Percentiles rank a stretch among this genome's conserved stretches.
phyloP scores from a whole-genome alignment of 2,113 vertebrate genomes.

The Myotis brandtii region DNA sequence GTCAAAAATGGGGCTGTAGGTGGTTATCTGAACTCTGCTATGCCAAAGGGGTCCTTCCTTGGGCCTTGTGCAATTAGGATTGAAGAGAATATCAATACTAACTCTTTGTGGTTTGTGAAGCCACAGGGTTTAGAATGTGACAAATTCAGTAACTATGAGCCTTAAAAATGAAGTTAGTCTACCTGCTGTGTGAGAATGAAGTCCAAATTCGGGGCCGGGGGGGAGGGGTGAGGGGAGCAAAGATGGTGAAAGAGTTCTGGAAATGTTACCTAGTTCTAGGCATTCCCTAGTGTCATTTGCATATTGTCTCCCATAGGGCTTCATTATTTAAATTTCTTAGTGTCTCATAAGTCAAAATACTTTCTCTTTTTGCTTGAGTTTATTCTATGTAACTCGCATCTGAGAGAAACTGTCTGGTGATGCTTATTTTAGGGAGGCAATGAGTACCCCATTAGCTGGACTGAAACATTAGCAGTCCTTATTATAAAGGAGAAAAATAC shows the following conservation, averaged over 20 bases:
- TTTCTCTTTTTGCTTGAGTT: background rate
- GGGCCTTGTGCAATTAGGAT: background rate
- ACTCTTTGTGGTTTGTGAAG: background rate
- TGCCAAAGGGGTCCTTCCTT: background rate
- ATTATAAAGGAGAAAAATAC: background rate
- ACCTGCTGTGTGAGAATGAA: background rate
- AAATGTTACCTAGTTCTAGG: background rate
- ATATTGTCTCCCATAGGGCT: background rate
- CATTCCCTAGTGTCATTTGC: background rate
- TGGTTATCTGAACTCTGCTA: background rate
- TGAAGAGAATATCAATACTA: background rate
- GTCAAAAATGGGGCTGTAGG: background rate
- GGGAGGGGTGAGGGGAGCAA: accelerated
- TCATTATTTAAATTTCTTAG: background rate
- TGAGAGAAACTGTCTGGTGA: background rate
- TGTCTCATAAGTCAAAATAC: background rate
- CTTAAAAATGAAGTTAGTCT: background rate
- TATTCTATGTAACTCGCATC: background rate
- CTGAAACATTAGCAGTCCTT: background rate
- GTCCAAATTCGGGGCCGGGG: background rate
- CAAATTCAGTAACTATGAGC: background rate
- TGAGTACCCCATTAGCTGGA: background rate
- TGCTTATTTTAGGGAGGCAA: background rate
- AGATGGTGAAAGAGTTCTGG: background rate
- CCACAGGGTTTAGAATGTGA: background rate